Evolutionary conservation across 1,140 invertebrate genomes (phyloP), one percentile per base, ranked within the genome.

Genomic region (Solen grandis): DNA sequence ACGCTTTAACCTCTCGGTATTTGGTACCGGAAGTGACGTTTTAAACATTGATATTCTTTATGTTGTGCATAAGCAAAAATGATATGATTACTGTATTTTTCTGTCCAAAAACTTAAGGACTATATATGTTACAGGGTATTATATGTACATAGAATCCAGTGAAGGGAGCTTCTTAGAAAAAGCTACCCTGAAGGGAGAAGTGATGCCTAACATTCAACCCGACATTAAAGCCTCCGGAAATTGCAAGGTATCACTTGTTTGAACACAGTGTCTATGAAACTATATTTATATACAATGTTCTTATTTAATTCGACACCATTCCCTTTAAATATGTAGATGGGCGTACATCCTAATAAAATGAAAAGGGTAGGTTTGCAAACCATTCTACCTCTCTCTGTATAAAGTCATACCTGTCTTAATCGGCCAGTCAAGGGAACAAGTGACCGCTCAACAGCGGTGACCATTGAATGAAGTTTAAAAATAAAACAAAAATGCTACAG

Each of bases 81-180:
- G 14, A 65, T 31, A 65, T 31, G 4, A 31, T 10, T 13, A 31
- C 13, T 29, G 14, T 13, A 31, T 65, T 29, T 29, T 8, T 13
- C 14, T 65, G 14, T 65, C 8, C 57, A 59, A 25, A 8, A 27
- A 33, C 13, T 65, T 65, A 65, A 5, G 25, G 14, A 14, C 16
- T 13, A 65, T 33, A 35, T 16, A 27, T 65, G 10, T 65, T 77
- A 41, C 35, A 77, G 75, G 75, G 19, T 59, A 66, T 27, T 77
- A 77, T 54, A 68, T 77, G 63, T 68, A 68, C 33, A 77, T 77
- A 8, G 62, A 66, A 13, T 33, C 57, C 13, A 59, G 50, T 19
- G 27, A 54, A 19, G 16, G 27, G 31, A 59, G 22, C 22, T 19
- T 25, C 41, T 59, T 66, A 22, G 75, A 77, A 0, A 19, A 19